Base-by-base conservation (phyloP, 2,888 invertebrate genomes). In the Morinoia aosen region DNA sequence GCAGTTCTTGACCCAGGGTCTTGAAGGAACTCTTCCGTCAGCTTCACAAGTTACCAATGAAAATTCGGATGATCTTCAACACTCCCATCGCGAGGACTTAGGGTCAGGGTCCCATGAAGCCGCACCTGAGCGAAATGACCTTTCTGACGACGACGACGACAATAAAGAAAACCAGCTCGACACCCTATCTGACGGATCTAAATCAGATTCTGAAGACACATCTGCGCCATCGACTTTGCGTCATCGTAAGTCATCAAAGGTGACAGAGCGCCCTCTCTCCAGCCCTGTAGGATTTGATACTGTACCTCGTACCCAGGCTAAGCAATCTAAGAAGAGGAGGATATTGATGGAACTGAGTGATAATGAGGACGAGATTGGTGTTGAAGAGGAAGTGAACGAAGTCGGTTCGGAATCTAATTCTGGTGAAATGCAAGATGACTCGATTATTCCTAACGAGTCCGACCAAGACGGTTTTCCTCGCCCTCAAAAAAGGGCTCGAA, bases 21-120 rank as follows among this genome's bases (percentile, higher is more conserved):
- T 98, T 96, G 98, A 98, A 97, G 98, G 98, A 10, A 97, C 97
- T 96, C 98, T 98, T 95, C 98, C 98, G 16, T 90, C 90, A 16
- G 40, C 90, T 90, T 16, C 25, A 25, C 25, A 76, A 76, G 76
- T 76, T 76, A 3, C 33, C 33, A 76, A 76, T 33, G 14, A 76
- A 10, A 76, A 16, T 25, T 16, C 25, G 76, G 76, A 76, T 58
- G 58, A 90, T 33, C 16, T 33, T 4, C 57, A 91, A 40, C n/a
- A 33, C 33, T 14, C 56, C 39, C 64, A 40, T 11, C n/a, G n/a
- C 16, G 64, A 88, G n/a, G 25, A 40, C 12, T 7, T 19, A 14
- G 12, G 39, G 88, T 2, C 33, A n/a, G n/a, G 7, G 8, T 12
- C 88, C 7, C 16, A 57, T 4, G 40, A 19, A n/a, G 33, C 25